A percentile compares a stretch with the other conserved stretches of the same genome.
These are phyloP conservation scores for Gymnothorax javanicus DNA, from an alignment of 2,797 vertebrate species.

Conservation along the genomic window DNA sequence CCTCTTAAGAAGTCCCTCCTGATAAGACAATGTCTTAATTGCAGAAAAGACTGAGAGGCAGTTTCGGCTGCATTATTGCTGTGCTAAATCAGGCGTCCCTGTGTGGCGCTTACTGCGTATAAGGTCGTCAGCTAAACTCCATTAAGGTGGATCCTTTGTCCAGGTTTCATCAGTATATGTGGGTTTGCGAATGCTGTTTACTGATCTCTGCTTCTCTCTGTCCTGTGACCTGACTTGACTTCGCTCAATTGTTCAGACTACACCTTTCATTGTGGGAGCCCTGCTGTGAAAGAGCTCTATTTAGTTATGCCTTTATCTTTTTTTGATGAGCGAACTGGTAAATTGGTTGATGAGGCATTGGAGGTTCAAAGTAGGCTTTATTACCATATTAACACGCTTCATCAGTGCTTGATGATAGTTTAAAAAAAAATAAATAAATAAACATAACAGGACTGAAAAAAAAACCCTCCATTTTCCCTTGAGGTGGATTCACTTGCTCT, in stretches of 20 bases:
- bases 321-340: not conserved
- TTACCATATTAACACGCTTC: not conserved
- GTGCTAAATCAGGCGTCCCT: conserved; percentile 5
- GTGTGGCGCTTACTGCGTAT: not conserved
- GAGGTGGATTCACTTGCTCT: not conserved
- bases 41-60: not conserved
- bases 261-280: not conserved
- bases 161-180: not conserved
- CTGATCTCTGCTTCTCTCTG: not conserved
- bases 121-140: not conserved
- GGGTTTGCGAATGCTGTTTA: not conserved
- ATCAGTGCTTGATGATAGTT: not conserved
- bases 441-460: not conserved
- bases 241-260: not conserved
- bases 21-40: conserved; percentile 20
- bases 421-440: not conserved
- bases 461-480: not conserved
- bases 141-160: not conserved
- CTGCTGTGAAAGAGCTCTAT: not conserved
- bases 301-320: not conserved
- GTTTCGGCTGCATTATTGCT: not conserved
- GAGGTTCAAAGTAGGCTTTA: not conserved
- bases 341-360: not conserved
- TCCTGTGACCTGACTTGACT: not conserved
- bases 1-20: conserved; percentile 12